Base-by-base conservation (phyloP, 2,797 vertebrate species). In the Mormyrus proboscirostris region DNA sequence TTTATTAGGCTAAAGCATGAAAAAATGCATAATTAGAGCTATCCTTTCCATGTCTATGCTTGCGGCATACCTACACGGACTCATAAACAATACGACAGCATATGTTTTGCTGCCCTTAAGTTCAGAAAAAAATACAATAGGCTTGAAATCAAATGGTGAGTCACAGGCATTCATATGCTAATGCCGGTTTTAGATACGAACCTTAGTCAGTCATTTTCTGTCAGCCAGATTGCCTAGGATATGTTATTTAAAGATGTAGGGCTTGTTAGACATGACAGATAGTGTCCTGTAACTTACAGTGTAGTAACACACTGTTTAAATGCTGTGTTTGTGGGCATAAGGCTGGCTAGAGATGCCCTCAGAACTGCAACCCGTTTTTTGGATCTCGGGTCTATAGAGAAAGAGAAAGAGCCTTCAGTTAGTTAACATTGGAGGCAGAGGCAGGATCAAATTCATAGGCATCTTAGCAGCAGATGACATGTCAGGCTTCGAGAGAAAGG, bases 11-110 rank as follows among this genome's bases (percentile, higher is more conserved):
- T 41, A 29, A 86, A 55, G 50, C 85, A 55, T 55, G 25, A 55
- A 86, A 86, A 86, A 86, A 6, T 86, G 49, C 82, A 84, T 84
- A 84, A 84, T 84, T 84, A 84, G 49, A 84, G 79, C 19, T 83
- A 83, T 49, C n/a, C 44, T 14, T 84, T 84, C 44, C 49, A 84
- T 51, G 9, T 8, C 2, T 16, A n/a, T 44, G 76, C 41, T 79
- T 79, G 41, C 38, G 6, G 38, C 76, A 79, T n/a, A n/a, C 38
- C 76, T 79, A 79, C 76, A 47, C 76, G 19, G 76, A 79, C 3
- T 44, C 41, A 79, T 19, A 79, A 79, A 79, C 29, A 73, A 38
- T 16, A 73, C 2, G 29, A 4, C 65, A 73, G 65, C 65, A 73
- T 73, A 38, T 73, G 65, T 38, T 73, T 83, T 50, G 79, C 38